Evolutionary conservation across 2,888 invertebrate genomes (phyloP).

Genomic region (Tenthredo livida): DNA sequence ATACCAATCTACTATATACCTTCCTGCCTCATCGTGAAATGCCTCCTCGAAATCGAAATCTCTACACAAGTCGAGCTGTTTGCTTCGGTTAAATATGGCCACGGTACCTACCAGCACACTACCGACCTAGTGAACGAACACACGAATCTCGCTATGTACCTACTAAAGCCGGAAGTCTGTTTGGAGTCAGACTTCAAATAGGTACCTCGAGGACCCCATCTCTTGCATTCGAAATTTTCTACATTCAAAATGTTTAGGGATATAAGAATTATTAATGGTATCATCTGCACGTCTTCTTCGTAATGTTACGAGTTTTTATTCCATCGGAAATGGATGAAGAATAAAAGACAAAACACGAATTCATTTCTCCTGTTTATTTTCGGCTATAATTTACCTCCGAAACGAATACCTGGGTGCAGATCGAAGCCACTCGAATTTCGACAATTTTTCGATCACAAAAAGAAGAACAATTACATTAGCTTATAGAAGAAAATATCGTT

Average conservation of each 20-base stretch:
- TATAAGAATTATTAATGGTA: neutral
- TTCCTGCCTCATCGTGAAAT: neutral
- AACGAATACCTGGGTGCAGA: neutral
- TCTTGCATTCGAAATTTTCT: neutral
- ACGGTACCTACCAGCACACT: conserved; percentile 6
- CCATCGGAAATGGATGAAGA: neutral
- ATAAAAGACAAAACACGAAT: no score
- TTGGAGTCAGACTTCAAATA: conserved; percentile 28
- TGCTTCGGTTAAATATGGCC: conserved; percentile 31
- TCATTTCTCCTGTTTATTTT: neutral
- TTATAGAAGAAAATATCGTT: neutral
- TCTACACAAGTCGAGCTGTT: neutral
- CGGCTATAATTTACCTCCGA: neutral
- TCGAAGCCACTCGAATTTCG: neutral
- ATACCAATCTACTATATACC: neutral
- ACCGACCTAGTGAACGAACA: neutral
- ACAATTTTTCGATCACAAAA: neutral
- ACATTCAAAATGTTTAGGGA: neutral
- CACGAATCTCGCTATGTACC: conserved; percentile 2
- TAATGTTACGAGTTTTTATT: neutral
- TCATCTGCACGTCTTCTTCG: neutral
- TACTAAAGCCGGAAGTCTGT: conserved; percentile 26
- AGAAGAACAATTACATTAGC: neutral
- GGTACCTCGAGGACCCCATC: neutral
- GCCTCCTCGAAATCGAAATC: conserved; percentile 29